A percentile compares a stretch with the other conserved stretches of the same genome.
Evolutionary conservation across 2,888 invertebrate species (phyloP).

Genomic region (Apamea sordens): DNA sequence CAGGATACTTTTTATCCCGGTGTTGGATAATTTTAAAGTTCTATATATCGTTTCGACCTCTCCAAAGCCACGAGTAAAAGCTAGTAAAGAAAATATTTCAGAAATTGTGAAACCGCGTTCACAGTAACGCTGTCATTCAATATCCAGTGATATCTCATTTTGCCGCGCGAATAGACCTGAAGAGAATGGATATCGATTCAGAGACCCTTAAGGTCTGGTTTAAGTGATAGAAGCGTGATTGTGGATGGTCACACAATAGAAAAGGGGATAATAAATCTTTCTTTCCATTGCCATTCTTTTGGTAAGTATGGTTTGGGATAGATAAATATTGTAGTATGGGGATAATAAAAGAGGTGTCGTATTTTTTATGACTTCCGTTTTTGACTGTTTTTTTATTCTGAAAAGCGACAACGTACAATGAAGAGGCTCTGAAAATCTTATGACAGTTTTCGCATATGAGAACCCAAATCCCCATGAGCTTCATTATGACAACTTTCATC

Average conservation of each 20-base stretch:
- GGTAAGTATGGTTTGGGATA: slow-evolving; percentile 5
- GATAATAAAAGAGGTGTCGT: not conserved
- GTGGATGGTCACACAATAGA: slow-evolving; percentile 20
- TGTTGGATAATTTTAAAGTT: too few species aligned
- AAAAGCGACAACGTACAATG: too few species aligned
- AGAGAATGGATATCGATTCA: slow-evolving; percentile 81
- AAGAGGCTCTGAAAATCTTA: too few species aligned
- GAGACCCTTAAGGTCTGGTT: slow-evolving; percentile 71
- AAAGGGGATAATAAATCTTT: slow-evolving; percentile 26
- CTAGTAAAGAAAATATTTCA: slow-evolving; percentile 42
- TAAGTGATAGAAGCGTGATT: slow-evolving; percentile 67
- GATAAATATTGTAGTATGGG: slow-evolving; percentile 22
- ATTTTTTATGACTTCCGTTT: not conserved
- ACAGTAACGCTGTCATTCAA: slow-evolving; percentile 85
- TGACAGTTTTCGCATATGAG: too few species aligned
- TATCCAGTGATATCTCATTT: slow-evolving; percentile 89
- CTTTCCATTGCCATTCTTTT: slow-evolving; percentile 8
- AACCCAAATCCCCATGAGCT: too few species aligned
- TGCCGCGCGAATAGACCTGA: slow-evolving; percentile 83
- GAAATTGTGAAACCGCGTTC: slow-evolving; percentile 73
- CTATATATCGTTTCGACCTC: too few species aligned
- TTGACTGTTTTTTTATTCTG: too few species aligned
- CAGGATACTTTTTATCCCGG: not conserved
- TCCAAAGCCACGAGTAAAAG: not conserved
- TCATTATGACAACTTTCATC: too few species aligned